Percentiles rank a stretch among this genome's conserved stretches.
phyloP scores from a whole-genome alignment of 64 coral and sea anemone genomes.

The Astreopora myriophthalma region DNA sequence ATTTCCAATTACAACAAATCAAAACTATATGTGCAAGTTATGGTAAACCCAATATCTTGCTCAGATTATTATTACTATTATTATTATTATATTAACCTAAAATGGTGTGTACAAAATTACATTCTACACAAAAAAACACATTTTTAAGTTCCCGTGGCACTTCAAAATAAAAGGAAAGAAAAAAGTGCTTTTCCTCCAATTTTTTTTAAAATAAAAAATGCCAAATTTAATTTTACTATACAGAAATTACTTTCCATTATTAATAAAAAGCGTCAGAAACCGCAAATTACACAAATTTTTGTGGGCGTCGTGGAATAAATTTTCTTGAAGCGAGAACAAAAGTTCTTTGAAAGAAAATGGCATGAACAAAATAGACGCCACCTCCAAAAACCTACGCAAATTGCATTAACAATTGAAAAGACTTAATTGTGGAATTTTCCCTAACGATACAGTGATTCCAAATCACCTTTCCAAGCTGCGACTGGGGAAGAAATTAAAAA shows the following conservation, averaged over 20 bases:
- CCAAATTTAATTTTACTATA: neutral
- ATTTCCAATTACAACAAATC: neutral
- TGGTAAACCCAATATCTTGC: neutral
- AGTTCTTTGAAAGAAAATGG: constrained; percentile 22
- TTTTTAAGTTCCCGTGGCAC: too few relatives aligned
- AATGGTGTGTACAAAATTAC: neutral
- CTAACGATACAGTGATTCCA: neutral
- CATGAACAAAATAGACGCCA: neutral
- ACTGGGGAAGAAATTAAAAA: neutral
- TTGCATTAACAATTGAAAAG: constrained; percentile 20
- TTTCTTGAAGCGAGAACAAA: constrained; percentile 28
- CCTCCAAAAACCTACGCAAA: constrained; percentile 21
- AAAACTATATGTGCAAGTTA: too few relatives aligned
- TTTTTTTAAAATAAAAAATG: neutral
- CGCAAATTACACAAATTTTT: constrained; percentile 43
- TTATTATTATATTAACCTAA: too few relatives aligned
- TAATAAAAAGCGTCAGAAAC: neutral
- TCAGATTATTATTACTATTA: too few relatives aligned
- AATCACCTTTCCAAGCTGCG: neutral
- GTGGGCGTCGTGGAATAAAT: constrained; percentile 46
- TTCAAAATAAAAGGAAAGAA: neutral
- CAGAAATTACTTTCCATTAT: neutral
- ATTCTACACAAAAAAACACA: neutral
- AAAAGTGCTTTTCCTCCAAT: too few relatives aligned
- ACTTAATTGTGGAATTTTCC: constrained; percentile 25